A percentile compares a stretch with the other conserved stretches of the same genome.
Conservation (phyloP, 2,888 invertebrate species). For the Philereme vetulata region DNA sequence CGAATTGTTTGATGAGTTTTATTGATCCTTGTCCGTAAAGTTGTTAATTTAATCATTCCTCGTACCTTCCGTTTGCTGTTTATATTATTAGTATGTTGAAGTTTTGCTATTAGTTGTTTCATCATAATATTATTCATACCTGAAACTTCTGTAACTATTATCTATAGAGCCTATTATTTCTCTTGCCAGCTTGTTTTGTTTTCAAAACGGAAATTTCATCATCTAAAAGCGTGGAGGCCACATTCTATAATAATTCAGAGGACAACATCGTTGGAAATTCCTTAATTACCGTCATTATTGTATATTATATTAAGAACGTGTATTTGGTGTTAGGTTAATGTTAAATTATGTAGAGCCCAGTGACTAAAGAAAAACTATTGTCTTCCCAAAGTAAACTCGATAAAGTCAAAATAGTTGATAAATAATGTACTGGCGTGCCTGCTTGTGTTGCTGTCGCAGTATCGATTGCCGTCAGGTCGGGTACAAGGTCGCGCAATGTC, state of each 20-base stretch:
- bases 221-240: no score
- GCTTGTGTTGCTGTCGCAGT: constrained; percentile 46
- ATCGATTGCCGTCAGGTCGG: constrained; percentile 59
- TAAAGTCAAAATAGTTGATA: constrained; percentile 28
- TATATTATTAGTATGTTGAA: constrained; percentile 11
- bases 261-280: no score
- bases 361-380: not conserved
- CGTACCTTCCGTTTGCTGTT: constrained; percentile 22
- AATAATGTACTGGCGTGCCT: constrained; percentile 26
- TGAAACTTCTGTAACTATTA: constrained; percentile 3
- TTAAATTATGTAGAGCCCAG: not conserved
- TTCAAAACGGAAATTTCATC: no score
- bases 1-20: constrained; percentile 33
- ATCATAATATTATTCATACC: constrained; percentile 23
- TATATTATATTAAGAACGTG: no score
- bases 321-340: not conserved
- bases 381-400: constrained; percentile 16
- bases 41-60: constrained; percentile 27
- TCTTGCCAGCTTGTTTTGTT: no score
- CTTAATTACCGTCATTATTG: no score
- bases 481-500: constrained; percentile 63
- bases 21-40: constrained; percentile 28
- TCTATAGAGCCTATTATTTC: not conserved
- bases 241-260: no score
- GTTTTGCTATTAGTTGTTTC: constrained; percentile 22